Base-by-base conservation (phyloP, 2,113 vertebrate genomes). In the Ahaetulla prasina region DNA sequence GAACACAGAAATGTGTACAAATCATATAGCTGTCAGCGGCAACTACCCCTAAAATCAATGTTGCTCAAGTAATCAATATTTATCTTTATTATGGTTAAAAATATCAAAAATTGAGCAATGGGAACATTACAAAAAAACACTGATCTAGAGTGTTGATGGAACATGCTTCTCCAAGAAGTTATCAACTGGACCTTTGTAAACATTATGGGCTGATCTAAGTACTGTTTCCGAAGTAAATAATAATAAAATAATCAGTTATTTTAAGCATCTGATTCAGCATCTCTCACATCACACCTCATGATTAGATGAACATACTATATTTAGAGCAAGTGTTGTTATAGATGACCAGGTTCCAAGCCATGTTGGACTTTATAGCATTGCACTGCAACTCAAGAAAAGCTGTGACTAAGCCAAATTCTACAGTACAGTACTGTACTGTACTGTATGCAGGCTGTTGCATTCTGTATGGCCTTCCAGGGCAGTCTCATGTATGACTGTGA, bases 11-110 rank as follows among this genome's bases (percentile, higher is more conserved):
- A 94, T 94, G 89, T 94, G 93, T 95, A 92, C 92, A 96, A 95
- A 97, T 96, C 94, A 90, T 93, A 94, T 94, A 96, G 95, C 95
- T 95, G 95, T 95, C 93, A 94, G 95, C 94, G 94, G 88, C 90
- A 92, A 60, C 0, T 4, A 94, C 92, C 93, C 25, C 14, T 93
- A 94, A 94, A 96, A 95, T 96, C 96, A 95, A 93, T 97, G 95
- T 16, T 92, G 53, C 80, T 95, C 52, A 80, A 93, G 85, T 92
- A 94, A 94, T 97, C 94, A 94, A 96, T 95, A 94, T 92, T 95
- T 97, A 93, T 95, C 96, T 91, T 96, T 96, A 94, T 96, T 96
- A 94, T 92, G 88, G 35, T 87, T 63, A 88, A 54, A 92, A 74
- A 88, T 88, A 54, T 88, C 60, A 60, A 52, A 53, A 88, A 87